These are phyloP conservation scores for Atethmia centrago DNA, from an alignment of 2,888 invertebrate genomes.

Conservation along the genomic window DNA sequence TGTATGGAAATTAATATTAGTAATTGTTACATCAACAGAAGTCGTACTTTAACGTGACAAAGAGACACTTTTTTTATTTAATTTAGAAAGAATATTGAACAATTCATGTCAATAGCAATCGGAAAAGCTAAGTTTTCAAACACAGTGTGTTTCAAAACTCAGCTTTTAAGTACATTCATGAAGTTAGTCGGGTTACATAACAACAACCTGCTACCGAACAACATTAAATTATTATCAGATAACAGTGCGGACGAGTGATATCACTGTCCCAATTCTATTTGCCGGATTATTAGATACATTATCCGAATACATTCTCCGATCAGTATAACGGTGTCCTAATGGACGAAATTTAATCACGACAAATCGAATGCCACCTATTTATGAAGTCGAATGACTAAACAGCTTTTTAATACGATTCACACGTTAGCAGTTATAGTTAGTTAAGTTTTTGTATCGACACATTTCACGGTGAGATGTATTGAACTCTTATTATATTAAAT, in stretches of 20 bases:
- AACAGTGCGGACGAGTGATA: conserved; percentile 72
- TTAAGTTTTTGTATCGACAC: conserved; percentile 90
- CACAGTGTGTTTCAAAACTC: too few relatives aligned
- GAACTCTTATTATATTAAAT: conserved; percentile 90
- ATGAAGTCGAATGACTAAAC: conserved; percentile 90
- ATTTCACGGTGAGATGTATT: conserved; percentile 90
- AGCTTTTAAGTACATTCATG: conserved; percentile 11
- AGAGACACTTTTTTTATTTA: neutral
- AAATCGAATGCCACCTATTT: conserved; percentile 90
- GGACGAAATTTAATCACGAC: conserved; percentile 90
- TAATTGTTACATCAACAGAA: neutral
- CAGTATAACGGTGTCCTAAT: conserved; percentile 87
- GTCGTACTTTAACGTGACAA: neutral
- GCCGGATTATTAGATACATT: conserved; percentile 85
- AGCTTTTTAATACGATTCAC: conserved; percentile 91
- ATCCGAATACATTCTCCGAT: conserved; percentile 83
- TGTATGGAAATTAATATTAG: neutral
- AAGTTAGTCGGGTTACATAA: conserved; percentile 15
- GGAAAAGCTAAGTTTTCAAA: conserved; percentile 12
- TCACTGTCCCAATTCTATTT: conserved; percentile 82
- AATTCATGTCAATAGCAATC: neutral
- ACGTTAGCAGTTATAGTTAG: conserved; percentile 90
- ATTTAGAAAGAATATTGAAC: neutral
- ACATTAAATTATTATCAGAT: conserved; percentile 71
- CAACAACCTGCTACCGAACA: conserved; percentile 32